These are phyloP conservation scores for Limnephilus rhombicus DNA, from an alignment of 2,888 invertebrate species.

Conservation along the genomic window DNA sequence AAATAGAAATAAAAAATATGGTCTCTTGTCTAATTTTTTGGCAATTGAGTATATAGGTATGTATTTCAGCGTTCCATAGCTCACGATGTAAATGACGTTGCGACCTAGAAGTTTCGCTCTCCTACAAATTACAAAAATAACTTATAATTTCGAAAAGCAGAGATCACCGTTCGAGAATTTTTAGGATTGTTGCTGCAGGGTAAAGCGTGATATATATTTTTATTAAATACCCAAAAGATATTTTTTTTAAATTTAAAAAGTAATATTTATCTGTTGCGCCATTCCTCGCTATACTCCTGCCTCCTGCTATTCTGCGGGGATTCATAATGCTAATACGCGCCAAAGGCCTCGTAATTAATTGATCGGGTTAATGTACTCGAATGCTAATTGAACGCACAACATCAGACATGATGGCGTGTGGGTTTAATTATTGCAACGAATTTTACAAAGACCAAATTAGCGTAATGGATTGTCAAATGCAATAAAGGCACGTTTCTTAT, in stretches of 20 bases:
- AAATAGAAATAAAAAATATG: too few species aligned
- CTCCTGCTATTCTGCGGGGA: background rate
- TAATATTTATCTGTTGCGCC: background rate
- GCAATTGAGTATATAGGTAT: too few species aligned
- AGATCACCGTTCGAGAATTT: too few species aligned
- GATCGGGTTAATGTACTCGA: background rate
- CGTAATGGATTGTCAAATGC: background rate
- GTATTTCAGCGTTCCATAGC: too few species aligned
- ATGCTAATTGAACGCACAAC: background rate
- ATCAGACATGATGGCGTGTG: slow-evolving; percentile 3
- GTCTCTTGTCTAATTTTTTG: too few species aligned
- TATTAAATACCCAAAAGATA: too few species aligned
- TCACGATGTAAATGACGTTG: too few species aligned
- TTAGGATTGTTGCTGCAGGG: too few species aligned
- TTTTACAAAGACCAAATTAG: background rate
- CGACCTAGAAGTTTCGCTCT: too few species aligned
- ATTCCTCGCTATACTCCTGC: background rate
- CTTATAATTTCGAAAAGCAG: too few species aligned
- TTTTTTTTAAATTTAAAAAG: background rate
- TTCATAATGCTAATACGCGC: background rate
- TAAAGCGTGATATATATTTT: too few species aligned
- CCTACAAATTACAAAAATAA: too few species aligned
- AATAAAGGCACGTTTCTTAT: background rate
- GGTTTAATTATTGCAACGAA: slow-evolving; percentile 5
- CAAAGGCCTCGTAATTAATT: slow-evolving; percentile 5